Evolutionary conservation across 2,113 vertebrate species (phyloP).

Genomic region (Numida meleagris): DNA sequence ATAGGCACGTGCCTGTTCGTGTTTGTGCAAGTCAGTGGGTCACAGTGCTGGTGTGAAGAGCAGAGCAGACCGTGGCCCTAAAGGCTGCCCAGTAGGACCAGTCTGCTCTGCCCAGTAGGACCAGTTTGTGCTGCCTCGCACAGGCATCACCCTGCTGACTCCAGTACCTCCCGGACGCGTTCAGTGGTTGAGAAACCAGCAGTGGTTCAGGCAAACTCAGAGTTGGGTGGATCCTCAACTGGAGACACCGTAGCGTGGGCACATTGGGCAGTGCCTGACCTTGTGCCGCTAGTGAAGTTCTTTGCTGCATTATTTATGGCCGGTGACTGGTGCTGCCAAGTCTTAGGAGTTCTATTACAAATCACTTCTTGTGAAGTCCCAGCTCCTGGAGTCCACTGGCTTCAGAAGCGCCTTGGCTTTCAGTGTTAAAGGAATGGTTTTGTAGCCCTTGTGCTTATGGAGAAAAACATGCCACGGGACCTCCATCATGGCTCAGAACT

Average conservation of each 20-base stretch:
- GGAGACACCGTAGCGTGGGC: not conserved
- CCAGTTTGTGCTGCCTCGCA: not conserved
- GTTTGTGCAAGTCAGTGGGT: not conserved
- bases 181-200: not conserved
- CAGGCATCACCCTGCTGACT: not conserved
- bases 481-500: not conserved
- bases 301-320: not conserved
- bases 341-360: not conserved
- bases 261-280: not conserved
- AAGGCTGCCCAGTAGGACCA: not conserved
- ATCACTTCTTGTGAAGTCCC: not conserved
- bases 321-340: not conserved
- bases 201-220: not conserved
- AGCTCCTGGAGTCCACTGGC: not conserved
- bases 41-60: not conserved
- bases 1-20: accelerated
- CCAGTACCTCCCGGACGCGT: accelerated
- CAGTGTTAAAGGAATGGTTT: not conserved
- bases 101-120: not conserved
- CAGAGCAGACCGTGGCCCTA: not conserved
- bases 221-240: not conserved
- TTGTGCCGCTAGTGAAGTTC: not conserved
- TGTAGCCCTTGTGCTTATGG: not conserved
- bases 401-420: not conserved
- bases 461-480: not conserved